Evolutionary conservation across 2,797 vertebrate genomes (phyloP).

Genomic region (Anniella stebbinsi): DNA sequence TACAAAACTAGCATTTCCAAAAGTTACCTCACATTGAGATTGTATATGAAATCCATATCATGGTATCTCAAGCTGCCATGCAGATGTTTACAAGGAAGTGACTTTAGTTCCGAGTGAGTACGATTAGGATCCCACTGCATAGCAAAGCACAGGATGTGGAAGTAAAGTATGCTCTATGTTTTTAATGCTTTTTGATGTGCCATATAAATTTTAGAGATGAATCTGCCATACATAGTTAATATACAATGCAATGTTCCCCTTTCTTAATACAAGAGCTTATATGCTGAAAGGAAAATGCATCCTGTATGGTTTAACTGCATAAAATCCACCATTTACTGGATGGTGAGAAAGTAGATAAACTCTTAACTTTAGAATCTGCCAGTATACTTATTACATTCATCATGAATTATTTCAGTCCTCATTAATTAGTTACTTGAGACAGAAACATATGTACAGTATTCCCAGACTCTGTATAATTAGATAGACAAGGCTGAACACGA

Average conservation of each 20-base stretch:
- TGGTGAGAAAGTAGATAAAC: slow-evolving; percentile 71
- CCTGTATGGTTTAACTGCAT: neutral
- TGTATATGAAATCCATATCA: neutral
- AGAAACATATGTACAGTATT: slow-evolving; percentile 74
- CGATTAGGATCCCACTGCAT: neutral
- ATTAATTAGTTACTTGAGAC: slow-evolving; percentile 80
- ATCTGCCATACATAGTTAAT: neutral
- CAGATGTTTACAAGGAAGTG: neutral
- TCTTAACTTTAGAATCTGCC: slow-evolving; percentile 72
- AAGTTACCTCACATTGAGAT: neutral
- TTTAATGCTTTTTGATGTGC: neutral
- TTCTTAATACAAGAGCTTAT: neutral
- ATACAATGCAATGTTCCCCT: neutral
- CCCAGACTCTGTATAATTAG: slow-evolving; percentile 62
- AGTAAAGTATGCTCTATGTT: neutral
- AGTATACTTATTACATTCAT: slow-evolving; percentile 76
- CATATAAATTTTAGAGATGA: neutral
- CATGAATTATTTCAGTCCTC: slow-evolving; percentile 83
- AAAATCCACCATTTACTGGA: neutral
- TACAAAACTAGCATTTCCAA: neutral
- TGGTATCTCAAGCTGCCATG: neutral
- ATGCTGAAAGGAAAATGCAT: neutral
- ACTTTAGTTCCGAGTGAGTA: neutral
- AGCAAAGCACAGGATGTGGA: neutral
- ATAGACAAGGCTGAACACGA: slow-evolving; percentile 33